Conservation (phyloP, 2,797 vertebrate species). For the Chlorospingus flavigularis region DNA sequence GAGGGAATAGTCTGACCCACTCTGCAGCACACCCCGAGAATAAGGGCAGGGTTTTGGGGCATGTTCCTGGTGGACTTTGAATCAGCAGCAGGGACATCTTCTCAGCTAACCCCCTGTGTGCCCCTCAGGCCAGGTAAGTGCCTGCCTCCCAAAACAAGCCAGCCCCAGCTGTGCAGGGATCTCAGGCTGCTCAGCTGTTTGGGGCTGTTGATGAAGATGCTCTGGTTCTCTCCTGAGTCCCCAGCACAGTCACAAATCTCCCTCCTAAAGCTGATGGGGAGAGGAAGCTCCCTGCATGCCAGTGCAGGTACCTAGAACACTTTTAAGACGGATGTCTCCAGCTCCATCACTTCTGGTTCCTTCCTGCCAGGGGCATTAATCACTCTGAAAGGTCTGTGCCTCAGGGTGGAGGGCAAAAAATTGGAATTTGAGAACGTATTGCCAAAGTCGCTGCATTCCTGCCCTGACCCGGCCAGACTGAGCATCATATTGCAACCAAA, state of each 20-base stretch:
- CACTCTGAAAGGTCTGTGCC: neutral
- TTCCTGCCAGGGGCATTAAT: conserved; percentile 7
- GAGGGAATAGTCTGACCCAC: neutral
- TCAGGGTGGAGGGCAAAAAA: neutral
- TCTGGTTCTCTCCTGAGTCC: neutral
- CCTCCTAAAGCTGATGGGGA: neutral
- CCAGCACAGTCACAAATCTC: neutral
- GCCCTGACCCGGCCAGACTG: neutral
- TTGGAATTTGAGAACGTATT: conserved; percentile 7
- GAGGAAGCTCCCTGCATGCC: neutral
- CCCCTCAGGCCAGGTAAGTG: conserved; percentile 33
- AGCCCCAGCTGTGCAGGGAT: neutral
- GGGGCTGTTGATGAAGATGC: neutral
- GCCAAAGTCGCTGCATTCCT: neutral
- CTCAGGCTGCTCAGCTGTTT: neutral
- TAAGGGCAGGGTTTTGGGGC: neutral
- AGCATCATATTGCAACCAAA: conserved; percentile 16
- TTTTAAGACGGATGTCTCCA: neutral
- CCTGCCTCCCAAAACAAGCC: neutral
- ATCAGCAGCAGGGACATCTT: neutral
- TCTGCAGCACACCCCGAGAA: neutral
- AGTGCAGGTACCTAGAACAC: neutral
- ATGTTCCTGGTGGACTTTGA: neutral
- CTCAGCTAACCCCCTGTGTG: neutral
- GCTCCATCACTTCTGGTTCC: neutral